Conservation (phyloP, 2,797 vertebrate species). For the Microctenopoma steveboyesi region DNA sequence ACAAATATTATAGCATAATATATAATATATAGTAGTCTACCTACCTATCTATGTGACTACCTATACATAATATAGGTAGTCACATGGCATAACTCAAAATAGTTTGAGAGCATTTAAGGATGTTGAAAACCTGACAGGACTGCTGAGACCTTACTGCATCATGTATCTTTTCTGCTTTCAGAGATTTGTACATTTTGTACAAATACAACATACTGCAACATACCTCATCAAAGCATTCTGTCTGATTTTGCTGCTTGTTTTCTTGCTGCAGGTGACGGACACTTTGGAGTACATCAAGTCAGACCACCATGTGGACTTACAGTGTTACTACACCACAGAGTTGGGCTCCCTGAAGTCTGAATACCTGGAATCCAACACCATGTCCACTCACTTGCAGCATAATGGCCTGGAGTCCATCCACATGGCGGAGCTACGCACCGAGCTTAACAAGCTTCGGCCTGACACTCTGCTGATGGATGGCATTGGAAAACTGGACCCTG, state of each 20-base stretch:
- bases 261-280: conserved; percentile 75
- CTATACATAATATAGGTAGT: too few relatives aligned
- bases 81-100: too few relatives aligned
- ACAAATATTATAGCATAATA: too few relatives aligned
- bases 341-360: conserved; percentile 75
- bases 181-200: background rate
- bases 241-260: background rate
- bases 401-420: conserved; percentile 85
- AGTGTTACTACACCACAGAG: conserved; percentile 83
- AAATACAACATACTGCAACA: too few relatives aligned
- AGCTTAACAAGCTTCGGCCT: conserved; percentile 84
- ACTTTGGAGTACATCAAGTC: conserved; percentile 85
- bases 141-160: too few relatives aligned
- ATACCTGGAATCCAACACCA: conserved; percentile 69
- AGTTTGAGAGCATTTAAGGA: too few relatives aligned
- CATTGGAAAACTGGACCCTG: conserved; percentile 74
- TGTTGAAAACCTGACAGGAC: too few relatives aligned
- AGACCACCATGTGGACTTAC: conserved; percentile 83
- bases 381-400: conserved; percentile 72
- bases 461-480: conserved; percentile 75
- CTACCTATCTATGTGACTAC: too few relatives aligned
- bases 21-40: too few relatives aligned
- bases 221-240: too few relatives aligned
- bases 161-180: too few relatives aligned
- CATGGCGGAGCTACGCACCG: conserved; percentile 85